A percentile compares a stretch with the other conserved stretches of the same genome.
Evolutionary conservation across 2,888 invertebrate genomes (phyloP).

Genomic region (Loripinus fragilis): DNA sequence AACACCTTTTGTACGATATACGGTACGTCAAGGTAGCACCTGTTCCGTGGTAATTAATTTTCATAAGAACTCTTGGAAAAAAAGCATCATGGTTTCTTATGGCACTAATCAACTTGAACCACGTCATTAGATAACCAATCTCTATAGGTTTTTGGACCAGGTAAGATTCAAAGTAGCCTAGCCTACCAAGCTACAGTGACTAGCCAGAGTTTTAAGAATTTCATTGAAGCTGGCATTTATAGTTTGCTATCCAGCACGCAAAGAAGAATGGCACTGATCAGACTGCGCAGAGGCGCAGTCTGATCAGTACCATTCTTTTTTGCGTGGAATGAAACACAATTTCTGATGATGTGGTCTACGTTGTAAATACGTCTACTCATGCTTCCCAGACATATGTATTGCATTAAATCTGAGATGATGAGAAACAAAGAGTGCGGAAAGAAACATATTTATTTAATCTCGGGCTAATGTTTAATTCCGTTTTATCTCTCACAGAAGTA

Average conservation of each 20-base stretch:
- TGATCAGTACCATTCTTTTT: too few relatives aligned
- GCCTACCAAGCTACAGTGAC: too few relatives aligned
- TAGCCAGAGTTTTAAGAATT: too few relatives aligned
- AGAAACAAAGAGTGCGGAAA: conserved; percentile 8
- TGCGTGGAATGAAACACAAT: too few relatives aligned
- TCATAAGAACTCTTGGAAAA: conserved; percentile 18
- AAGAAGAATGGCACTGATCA: too few relatives aligned
- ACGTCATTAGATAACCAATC: too few relatives aligned
- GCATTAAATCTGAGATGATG: conserved; percentile 10
- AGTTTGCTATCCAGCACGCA: too few relatives aligned
- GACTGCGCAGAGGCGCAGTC: too few relatives aligned
- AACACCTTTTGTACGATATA: not conserved
- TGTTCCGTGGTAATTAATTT: conserved; percentile 17
- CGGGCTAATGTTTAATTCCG: not conserved
- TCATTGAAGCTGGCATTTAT: too few relatives aligned
- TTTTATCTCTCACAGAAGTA: conserved; percentile 12
- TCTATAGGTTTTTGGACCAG: too few relatives aligned
- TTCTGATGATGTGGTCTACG: too few relatives aligned
- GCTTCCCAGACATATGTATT: conserved; percentile 6
- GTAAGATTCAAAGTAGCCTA: too few relatives aligned
- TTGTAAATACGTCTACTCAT: not conserved
- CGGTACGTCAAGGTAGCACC: not conserved
- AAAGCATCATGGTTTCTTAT: conserved; percentile 2
- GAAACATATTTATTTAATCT: conserved; percentile 10
- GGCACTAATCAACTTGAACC: conserved; percentile 22